A percentile compares a stretch with the other conserved stretches of the same genome.
phyloP scores from a whole-genome alignment of 2,113 vertebrate genomes.

The Dendrocopos noguchii region DNA sequence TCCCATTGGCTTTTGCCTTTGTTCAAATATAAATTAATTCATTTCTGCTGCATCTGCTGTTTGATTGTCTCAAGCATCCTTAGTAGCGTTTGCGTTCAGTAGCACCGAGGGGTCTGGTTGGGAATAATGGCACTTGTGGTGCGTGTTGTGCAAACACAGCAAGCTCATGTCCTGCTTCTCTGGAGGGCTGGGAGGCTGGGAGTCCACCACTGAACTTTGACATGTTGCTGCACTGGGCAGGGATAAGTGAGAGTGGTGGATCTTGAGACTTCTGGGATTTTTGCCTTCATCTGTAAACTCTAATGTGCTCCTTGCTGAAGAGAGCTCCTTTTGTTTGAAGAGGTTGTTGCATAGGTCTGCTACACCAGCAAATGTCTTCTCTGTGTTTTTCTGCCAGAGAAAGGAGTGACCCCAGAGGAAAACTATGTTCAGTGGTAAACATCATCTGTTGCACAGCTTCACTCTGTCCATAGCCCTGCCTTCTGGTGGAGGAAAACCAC shows the following conservation, averaged over 20 bases:
- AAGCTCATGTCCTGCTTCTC: neutral
- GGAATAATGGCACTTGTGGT: neutral
- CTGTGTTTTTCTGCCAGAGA: slow-evolving; percentile 4
- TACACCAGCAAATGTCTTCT: neutral
- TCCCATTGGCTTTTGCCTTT: slow-evolving; percentile 41
- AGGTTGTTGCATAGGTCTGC: neutral
- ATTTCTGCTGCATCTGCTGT: slow-evolving; percentile 35
- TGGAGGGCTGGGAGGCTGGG: accelerated
- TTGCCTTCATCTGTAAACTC: neutral
- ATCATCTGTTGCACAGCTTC: slow-evolving; percentile 39
- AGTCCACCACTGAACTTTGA: neutral
- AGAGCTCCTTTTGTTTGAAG: neutral
- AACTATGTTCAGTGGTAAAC: neutral
- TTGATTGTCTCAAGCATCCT: slow-evolving; percentile 28
- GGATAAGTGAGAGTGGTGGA: neutral
- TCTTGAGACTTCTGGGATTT: neutral
- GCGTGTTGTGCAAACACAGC: neutral
- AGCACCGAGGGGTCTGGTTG: neutral
- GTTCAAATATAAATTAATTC: slow-evolving; percentile 61
- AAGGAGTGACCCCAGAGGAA: slow-evolving; percentile 13
- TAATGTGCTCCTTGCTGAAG: neutral
- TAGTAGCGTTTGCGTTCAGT: neutral
- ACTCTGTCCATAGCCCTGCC: neutral
- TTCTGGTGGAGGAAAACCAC: neutral
- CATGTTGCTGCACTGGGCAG: neutral